Evolutionary conservation across 1,140 invertebrate species (phyloP), one percentile per base, ranked within the genome.

Genomic region (Metaphire vulgaris): DNA sequence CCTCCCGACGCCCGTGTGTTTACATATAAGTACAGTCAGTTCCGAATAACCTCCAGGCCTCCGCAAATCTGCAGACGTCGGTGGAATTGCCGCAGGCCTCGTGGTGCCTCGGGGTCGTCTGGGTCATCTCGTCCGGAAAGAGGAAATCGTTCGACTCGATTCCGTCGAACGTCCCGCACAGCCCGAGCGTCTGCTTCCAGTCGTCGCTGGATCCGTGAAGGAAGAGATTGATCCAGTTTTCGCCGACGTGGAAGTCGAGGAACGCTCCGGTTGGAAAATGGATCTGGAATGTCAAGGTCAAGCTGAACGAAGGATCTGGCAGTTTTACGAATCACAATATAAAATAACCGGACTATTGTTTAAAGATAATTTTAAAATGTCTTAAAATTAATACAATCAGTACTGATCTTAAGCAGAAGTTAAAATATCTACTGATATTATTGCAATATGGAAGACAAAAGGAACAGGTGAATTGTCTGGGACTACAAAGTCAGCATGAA

Each of bases 81-180:
- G 6, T 21, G 21, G 56, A 33, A 14, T 70, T 31, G 1, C 74
- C 66, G 16, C 66, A 76, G 33, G 68, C 66, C 21, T 29, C 29
- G 30, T 71, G n/a, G 14, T 16, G 66, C 34, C 69, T 15, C 14
- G 66, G n/a, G n/a, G 1, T 2, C 30, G 26, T 28, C 1, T 32
- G 2, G 0, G 67, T 69, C 14, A 28, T 56, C 2, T 34, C 66
- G 32, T 76, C 74, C 26, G 74, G 34, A 16, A 67, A 33, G 2
- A 33, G 30, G 26, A 76, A 29, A 68, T 76, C 74, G 29, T 76
- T 76, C 1, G 2, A n/a, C n/a, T 21, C 2, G 26, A 71, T 68
- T 28, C 32, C 68, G 31, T 76, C 74, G 34, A 70, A 76, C 21
- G 68, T 76, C n/a, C 74, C 74, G 34, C 74, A 76, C 33, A 76